Percentiles rank a stretch among this genome's conserved stretches.
These are phyloP conservation scores for Eubasilissa splendida DNA, from an alignment of 2,888 invertebrate species.

Conservation along the genomic window DNA sequence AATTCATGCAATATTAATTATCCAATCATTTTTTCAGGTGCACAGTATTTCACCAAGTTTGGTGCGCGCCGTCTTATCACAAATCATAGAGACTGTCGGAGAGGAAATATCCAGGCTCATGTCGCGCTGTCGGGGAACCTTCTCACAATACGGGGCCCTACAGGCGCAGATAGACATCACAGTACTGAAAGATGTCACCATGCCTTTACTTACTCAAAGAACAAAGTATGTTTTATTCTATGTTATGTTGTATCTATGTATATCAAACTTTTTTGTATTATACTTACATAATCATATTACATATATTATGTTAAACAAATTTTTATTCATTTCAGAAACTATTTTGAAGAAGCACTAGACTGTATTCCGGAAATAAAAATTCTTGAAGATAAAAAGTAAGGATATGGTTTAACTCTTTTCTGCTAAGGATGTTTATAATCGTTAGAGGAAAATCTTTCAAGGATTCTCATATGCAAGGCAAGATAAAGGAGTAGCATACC, in stretches of 20 bases:
- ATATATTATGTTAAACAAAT: not conserved
- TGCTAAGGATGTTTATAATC: too few species aligned
- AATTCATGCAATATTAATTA: too few species aligned
- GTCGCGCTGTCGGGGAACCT: conserved; percentile 80
- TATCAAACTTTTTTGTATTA: not conserved
- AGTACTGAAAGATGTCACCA: conserved; percentile 78
- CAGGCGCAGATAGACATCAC: conserved; percentile 87
- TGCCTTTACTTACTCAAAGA: conserved; percentile 76
- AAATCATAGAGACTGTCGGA: conserved; percentile 92
- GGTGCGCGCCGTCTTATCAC: conserved; percentile 80
- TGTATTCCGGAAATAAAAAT: conserved; percentile 79
- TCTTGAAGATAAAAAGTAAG: conserved; percentile 74
- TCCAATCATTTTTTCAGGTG: conserved; percentile 70
- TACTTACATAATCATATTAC: too few species aligned
- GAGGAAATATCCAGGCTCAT: conserved; percentile 93
- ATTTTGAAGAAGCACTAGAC: conserved; percentile 87
- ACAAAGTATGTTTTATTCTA: conserved; percentile 70
- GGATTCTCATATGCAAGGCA: too few species aligned
- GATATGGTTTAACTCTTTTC: conserved; percentile 44
- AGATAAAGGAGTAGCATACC: too few species aligned
- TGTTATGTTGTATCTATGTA: not conserved
- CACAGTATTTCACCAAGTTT: conserved; percentile 86
- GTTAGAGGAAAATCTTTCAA: too few species aligned
- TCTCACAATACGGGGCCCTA: conserved; percentile 79
- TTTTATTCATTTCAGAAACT: conserved; percentile 72